Conservation (phyloP, 2,888 invertebrate species). For the Leptothorax acervorum region DNA sequence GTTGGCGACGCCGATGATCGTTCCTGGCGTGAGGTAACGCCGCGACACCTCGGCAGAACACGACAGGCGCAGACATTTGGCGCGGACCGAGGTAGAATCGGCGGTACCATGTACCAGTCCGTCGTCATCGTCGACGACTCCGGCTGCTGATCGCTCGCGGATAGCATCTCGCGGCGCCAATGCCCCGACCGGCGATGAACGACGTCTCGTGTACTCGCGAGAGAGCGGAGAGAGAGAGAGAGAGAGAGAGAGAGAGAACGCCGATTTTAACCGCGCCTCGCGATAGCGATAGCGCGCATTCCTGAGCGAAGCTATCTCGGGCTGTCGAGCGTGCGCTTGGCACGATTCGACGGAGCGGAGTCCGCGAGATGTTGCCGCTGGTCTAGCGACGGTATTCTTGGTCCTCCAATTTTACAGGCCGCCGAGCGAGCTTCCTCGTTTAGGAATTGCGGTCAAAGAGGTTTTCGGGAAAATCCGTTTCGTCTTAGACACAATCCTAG, state of each 20-base stretch:
- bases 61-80: not conserved
- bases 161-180: constrained; percentile 10
- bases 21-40: constrained; percentile 7
- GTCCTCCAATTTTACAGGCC: constrained; percentile 6
- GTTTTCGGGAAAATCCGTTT: not conserved
- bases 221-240: not conserved
- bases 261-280: constrained; percentile 4
- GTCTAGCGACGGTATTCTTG: constrained; percentile 25
- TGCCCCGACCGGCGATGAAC: not conserved
- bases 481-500: not conserved
- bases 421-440: constrained; percentile 4
- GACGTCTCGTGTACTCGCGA: not conserved
- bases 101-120: not conserved
- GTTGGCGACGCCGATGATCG: constrained; percentile 3
- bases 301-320: constrained; percentile 25
- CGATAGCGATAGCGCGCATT: constrained; percentile 29
- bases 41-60: not conserved
- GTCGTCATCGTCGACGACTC: not conserved
- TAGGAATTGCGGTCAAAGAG: not conserved
- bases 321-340: constrained; percentile 37
- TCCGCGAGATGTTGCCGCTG: constrained; percentile 14
- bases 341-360: constrained; percentile 34
- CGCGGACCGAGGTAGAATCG: not conserved
- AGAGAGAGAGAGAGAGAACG: not conserved
- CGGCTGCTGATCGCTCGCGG: not conserved